Evolutionary conservation across 2,888 invertebrate species (phyloP), one percentile per base, ranked within the genome.

Genomic region (Drosophila percnosoma): DNA sequence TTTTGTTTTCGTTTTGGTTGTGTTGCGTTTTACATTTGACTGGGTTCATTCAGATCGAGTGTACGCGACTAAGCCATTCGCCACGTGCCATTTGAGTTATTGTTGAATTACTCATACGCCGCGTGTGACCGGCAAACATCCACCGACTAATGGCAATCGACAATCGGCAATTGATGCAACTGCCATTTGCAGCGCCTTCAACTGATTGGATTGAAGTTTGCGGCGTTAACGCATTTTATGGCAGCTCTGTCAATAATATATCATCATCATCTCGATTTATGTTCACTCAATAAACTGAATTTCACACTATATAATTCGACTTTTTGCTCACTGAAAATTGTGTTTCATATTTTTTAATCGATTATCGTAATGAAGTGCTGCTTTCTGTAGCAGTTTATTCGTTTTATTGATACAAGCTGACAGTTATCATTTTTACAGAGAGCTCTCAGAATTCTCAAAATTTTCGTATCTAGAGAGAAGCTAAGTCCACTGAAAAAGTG

Each of bases 51-150:
- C 59, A 61, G 60, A 64, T 60, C 38, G 59, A 65, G 55, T 67
- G 59, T 34, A 40, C 71, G 38, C 69, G 61, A 73, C 75, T 75
- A 61, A 73, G 67, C 75, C 75, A 70, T 72, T 78, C 61, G 69
- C 65, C 60, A 69, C 64, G 65, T 63, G 42, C 63, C 27, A 55
- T 76, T 68, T 62, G 61, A 77, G 68, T 62, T 62, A 68, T 77
- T 68, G 64, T 65, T 55, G 66, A 69, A 82, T 82, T 80, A 83
- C 83, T 74, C 78, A 83, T 86, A 83, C 81, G 82, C 87, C 62
- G 54, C 66, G 67, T 86, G 78, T 83, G 75, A 42, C 63, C 34
- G 13, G n/a, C 36, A 36, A 38, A 38, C 27, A 27, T 34, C n/a
- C 36, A 55, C 6, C 36, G 27, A 27, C 52, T 51, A 52, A 58